Base-by-base conservation (phyloP, 64 coral and sea anemone genomes). In the Porites australiensis region DNA sequence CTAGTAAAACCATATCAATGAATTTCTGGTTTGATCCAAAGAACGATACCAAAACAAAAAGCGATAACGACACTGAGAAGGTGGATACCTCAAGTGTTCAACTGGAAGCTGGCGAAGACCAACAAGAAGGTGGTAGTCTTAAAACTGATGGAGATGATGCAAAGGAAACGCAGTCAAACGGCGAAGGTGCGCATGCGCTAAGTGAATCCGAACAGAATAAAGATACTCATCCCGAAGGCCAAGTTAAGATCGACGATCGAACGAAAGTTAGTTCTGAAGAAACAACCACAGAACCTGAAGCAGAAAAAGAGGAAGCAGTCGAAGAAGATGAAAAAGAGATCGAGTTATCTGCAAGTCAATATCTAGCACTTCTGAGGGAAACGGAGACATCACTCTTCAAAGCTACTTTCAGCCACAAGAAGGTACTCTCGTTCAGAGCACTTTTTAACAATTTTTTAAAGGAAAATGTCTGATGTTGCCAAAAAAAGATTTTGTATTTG, bases 1-100 rank as follows among this genome's bases (percentile, higher is more conserved):
- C 61, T 65, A 91, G 89, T 70, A 91, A 74, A 43, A 91, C 89
- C 3, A 82, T 91, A 81, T 91, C 89, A 45, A 48, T 91, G 9
- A 91, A 91, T 54, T 91, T 91, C 45, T 91, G 89, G 89, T 91
- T 91, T 73, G 79, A 83, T 13, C 79, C 65, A 23, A 75, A 74
- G 13, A 91, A 91, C 20, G 13, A 19, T 0, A 84, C 54, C 8
- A 52, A 23, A 6, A 19, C 6, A 3, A 23, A 71, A 13, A 14
- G 21, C 2, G 81, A 50, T 11, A 27, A 60, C 6, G 16, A 16
- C 18, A 11, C 13, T 21, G 3, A 68, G 43, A 23, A 50, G 15
- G 5, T 47, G 3, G 45, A 84, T n/a, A 4, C 15, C 45, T 23
- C 62, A 67, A 50, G 18, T 4, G 19, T 51, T 50, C 60, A 84